These are phyloP conservation scores for Agrotis exclamationis DNA, from an alignment of 2,888 invertebrate species.

Conservation along the genomic window DNA sequence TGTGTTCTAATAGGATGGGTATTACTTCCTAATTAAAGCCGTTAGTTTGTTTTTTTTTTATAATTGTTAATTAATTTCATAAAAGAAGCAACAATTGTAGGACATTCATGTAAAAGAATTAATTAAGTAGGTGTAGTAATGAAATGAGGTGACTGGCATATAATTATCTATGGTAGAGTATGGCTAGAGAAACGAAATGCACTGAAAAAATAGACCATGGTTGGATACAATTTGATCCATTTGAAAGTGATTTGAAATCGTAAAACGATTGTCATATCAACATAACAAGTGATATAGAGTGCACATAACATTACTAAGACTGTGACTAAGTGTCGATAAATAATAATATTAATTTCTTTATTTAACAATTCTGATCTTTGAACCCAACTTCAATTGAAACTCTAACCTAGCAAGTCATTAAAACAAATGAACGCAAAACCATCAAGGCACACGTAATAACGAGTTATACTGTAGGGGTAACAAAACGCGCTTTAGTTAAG, in stretches of 20 bases:
- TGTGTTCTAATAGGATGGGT: constrained; percentile 41
- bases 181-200: too few relatives aligned
- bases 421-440: constrained; percentile 65
- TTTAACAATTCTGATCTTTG: constrained; percentile 58
- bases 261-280: neutral
- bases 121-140: too few relatives aligned
- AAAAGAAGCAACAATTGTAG: too few relatives aligned
- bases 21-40: neutral
- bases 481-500: constrained; percentile 61
- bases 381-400: constrained; percentile 59
- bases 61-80: too few relatives aligned
- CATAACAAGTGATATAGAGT: constrained; percentile 25
- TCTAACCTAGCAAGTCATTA: constrained; percentile 64
- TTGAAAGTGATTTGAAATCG: too few relatives aligned
- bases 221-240: too few relatives aligned
- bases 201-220: too few relatives aligned
- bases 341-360: constrained; percentile 49
- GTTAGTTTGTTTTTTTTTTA: constrained; percentile 27
- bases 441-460: constrained; percentile 63
- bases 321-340: constrained; percentile 21
- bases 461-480: constrained; percentile 64
- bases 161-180: too few relatives aligned
- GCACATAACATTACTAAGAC: constrained; percentile 23
- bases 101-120: too few relatives aligned
- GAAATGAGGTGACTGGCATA: too few relatives aligned